Evolutionary conservation across 2,113 vertebrate species (phyloP).

Genomic region (Synodontis membranacea): DNA sequence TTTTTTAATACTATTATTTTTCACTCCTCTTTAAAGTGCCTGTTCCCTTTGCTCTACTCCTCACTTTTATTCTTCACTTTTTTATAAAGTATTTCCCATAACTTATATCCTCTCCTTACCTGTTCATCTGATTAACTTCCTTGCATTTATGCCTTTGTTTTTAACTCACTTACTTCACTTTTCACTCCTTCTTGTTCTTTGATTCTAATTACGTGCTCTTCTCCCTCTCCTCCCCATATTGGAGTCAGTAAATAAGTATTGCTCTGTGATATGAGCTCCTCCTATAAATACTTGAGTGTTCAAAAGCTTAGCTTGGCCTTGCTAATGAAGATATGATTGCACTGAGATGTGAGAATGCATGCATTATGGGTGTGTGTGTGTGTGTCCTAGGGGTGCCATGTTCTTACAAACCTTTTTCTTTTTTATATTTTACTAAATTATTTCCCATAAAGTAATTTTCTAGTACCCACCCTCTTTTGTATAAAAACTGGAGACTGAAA

Average conservation of each 20-base stretch:
- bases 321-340: slow-evolving; percentile 59
- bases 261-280: slow-evolving; percentile 37
- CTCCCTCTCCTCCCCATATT: neutral
- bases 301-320: slow-evolving; percentile 49
- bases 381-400: no score
- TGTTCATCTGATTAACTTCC: neutral
- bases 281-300: slow-evolving; percentile 55
- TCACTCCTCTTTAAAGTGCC: neutral
- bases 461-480: neutral
- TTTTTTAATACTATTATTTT: neutral
- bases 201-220: neutral
- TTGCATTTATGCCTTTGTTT: neutral
- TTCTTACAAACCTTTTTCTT: neutral
- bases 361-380: neutral
- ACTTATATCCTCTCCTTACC: neutral
- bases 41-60: neutral
- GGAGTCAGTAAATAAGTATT: slow-evolving; percentile 58
- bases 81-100: neutral
- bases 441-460: neutral
- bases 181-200: neutral
- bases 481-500: neutral
- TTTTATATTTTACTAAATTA: neutral
- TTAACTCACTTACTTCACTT: neutral
- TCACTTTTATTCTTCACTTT: slow-evolving; percentile 10
- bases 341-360: neutral